Evolutionary conservation across 2,113 vertebrate species (phyloP), one percentile per base, ranked within the genome.

Genomic region (Carettochelys insculpta): DNA sequence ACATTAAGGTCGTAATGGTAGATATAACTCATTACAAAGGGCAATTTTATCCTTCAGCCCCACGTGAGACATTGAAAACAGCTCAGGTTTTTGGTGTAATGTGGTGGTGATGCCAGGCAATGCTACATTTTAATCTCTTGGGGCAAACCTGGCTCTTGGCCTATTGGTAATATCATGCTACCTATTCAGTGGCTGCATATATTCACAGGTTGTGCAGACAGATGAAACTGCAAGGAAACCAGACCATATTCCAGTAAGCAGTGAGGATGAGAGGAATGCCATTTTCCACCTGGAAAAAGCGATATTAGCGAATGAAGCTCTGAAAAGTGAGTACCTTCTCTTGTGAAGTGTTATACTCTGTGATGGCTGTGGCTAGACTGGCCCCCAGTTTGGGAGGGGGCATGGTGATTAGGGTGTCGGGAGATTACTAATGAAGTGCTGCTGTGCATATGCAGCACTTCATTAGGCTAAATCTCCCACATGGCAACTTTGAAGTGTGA

Each of bases 261-360:
- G 98, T 82, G 99, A 99, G 93, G 99, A 99, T 95, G 99, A 99
- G 96, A 97, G 99, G 90, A 98, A 98, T 86, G 99, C 99, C 87
- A 97, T 99, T 94, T 90, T 96, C 68, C 98, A 99, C 58, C 97
- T 99, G 91, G 98, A 99, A 94, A 97, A 98, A 50, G 98, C 97
- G 77, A 98, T 99, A 81, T 94, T 96, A 43, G 95, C 98, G 53
- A 97, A 97, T 56, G 91, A 97, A 91, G 97, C 98, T 94, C 97
- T 98, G 87, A 94, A 98, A 98, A 98, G 99, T 99, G 95, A 98
- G 98, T 93, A 92, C 6, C 84, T 31, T 29, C 6, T 43, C 43
- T 94, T 48, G 22, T 58, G 47, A 11, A 22, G 80, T n/a, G n/a
- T n/a, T n/a, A n/a, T n/a, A n/a, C n/a, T n/a, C n/a, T n/a, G n/a